Conservation (phyloP, 1,140 invertebrate species). For the Hylaeus anthracinus region DNA sequence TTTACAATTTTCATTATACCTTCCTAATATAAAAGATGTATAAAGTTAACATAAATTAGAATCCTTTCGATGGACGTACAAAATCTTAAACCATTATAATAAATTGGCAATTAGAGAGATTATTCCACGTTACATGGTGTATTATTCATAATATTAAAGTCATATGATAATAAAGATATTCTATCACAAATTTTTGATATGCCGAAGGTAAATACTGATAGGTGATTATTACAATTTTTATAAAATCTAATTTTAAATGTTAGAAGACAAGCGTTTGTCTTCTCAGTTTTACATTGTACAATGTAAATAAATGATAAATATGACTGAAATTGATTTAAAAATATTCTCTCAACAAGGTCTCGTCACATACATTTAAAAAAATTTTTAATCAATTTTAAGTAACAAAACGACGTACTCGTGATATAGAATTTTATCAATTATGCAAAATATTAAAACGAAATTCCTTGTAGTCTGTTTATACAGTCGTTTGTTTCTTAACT, state of each 20-base stretch:
- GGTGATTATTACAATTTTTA: conserved; percentile 5
- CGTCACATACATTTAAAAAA: neutral
- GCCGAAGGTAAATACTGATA: conserved; percentile 9
- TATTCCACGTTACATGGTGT: neutral
- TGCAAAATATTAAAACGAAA: neutral
- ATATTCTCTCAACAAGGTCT: neutral
- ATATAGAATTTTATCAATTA: neutral
- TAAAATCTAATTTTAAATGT: neutral
- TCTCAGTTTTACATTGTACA: neutral
- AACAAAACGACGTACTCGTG: neutral
- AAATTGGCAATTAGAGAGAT: neutral
- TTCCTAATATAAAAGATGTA: conserved; percentile 1
- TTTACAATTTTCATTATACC: neutral
- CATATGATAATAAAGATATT: neutral
- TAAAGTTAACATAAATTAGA: neutral
- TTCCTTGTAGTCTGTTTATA: neutral
- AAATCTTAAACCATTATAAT: neutral
- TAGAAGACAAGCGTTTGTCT: neutral
- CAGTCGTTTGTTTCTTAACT: neutral
- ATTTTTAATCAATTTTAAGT: neutral
- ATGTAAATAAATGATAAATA: neutral
- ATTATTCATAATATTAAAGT: neutral
- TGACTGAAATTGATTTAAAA: neutral
- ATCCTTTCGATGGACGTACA: neutral
- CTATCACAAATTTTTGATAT: conserved; percentile 29